Percentiles rank a stretch among this genome's conserved stretches.
Conservation (phyloP, 2,888 invertebrate species). For the Neoascia interrupta region DNA sequence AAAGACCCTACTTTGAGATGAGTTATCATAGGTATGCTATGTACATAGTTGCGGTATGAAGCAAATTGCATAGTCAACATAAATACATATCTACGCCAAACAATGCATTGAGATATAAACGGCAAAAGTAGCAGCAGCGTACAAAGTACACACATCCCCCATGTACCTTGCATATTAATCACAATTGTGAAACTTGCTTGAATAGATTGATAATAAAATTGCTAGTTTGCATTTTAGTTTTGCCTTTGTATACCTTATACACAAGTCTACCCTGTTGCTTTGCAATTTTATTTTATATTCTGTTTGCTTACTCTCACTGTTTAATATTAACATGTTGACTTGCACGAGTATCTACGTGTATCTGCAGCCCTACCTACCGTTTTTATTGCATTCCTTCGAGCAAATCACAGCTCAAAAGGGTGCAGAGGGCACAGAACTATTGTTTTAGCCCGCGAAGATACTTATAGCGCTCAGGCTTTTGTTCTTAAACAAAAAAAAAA, state of each 20-base stretch:
- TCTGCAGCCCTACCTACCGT: neutral
- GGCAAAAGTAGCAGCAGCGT: neutral
- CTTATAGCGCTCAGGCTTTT: neutral
- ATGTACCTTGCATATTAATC: slow-evolving; percentile 69
- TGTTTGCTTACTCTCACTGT: slow-evolving; percentile 34
- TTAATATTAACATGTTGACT: slow-evolving; percentile 55
- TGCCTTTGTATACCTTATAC: slow-evolving; percentile 53
- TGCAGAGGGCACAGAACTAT: slow-evolving; percentile 21
- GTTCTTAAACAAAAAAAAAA: too few relatives aligned
- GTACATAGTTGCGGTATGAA: slow-evolving; percentile 66
- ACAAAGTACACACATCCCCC: slow-evolving; percentile 48
- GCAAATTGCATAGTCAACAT: slow-evolving; percentile 67
- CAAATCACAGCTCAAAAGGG: slow-evolving; percentile 28
- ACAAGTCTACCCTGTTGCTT: too few relatives aligned
- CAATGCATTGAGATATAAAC: slow-evolving; percentile 63
- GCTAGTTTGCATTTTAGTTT: slow-evolving; percentile 67
- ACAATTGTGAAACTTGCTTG: slow-evolving; percentile 68
- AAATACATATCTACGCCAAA: slow-evolving; percentile 41
- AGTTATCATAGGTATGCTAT: slow-evolving; percentile 32
- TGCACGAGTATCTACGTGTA: slow-evolving; percentile 12
- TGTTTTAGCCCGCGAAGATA: neutral
- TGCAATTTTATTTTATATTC: slow-evolving; percentile 62
- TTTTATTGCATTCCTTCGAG: slow-evolving; percentile 41
- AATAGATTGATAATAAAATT: slow-evolving; percentile 70
- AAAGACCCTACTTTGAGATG: slow-evolving; percentile 30